Conservation (phyloP, 1,140 invertebrate genomes). For the Nixonia krombeini region DNA sequence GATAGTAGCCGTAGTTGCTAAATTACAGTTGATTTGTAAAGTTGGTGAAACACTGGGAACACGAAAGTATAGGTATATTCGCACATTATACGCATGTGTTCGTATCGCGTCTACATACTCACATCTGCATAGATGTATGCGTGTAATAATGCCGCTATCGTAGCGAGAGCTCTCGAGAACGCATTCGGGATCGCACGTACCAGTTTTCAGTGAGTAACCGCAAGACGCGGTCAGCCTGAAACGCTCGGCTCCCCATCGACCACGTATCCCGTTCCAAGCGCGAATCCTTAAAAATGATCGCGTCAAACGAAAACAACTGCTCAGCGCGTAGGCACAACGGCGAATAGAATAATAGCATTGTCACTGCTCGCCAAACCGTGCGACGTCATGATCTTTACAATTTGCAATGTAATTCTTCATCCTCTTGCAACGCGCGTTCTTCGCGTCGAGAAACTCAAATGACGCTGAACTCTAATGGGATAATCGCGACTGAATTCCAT, state of each 20-base stretch:
- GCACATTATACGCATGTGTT: too few species aligned
- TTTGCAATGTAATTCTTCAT: slow-evolving; percentile 17
- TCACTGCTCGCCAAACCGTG: slow-evolving; percentile 17
- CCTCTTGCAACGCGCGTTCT: not conserved
- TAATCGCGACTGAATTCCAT: not conserved
- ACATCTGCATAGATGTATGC: too few species aligned
- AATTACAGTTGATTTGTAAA: too few species aligned
- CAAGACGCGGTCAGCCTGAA: slow-evolving; percentile 46
- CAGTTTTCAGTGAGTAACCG: slow-evolving; percentile 59
- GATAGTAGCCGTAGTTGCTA: not conserved
- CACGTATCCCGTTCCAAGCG: too few species aligned
- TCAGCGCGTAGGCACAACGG: slow-evolving; percentile 13
- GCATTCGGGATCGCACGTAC: slow-evolving; percentile 52
- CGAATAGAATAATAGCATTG: slow-evolving; percentile 7
- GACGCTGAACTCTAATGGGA: too few species aligned
- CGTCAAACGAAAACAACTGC: not conserved
- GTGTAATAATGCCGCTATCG: not conserved
- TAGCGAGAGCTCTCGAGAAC: slow-evolving; percentile 33
- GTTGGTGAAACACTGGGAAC: too few species aligned
- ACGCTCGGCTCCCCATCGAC: slow-evolving; percentile 29
- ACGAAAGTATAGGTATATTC: too few species aligned
- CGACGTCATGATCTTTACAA: slow-evolving; percentile 32
- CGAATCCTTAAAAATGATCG: slow-evolving; percentile 33
- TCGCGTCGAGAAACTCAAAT: not conserved
- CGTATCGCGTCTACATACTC: too few species aligned